Percentiles rank a stretch among this genome's conserved stretches.
phyloP scores from a whole-genome alignment of 1,140 invertebrate species.

The Drosophila fuyamai region DNA sequence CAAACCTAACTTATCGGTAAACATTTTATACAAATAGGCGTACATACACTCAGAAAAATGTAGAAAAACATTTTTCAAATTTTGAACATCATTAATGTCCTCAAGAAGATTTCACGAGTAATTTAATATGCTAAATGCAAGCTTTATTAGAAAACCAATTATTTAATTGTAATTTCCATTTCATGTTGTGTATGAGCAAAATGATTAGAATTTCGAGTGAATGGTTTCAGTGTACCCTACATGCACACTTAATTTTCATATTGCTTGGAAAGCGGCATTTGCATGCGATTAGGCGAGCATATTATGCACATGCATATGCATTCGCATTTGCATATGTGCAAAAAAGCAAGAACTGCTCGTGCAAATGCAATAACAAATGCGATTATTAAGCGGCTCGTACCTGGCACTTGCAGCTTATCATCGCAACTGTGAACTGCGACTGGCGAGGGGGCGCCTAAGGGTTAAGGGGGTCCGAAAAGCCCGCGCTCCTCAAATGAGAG shows the following conservation, averaged over 20 bases:
- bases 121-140: too few relatives aligned
- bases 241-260: neutral
- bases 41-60: neutral
- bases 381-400: constrained; percentile 27
- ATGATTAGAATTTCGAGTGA: too few relatives aligned
- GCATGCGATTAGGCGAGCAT: constrained; percentile 61
- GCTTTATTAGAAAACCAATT: too few relatives aligned
- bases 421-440: constrained; percentile 27
- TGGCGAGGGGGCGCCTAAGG: neutral
- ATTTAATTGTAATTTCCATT: too few relatives aligned
- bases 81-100: too few relatives aligned
- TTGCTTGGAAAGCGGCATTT: constrained; percentile 29
- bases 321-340: constrained; percentile 24
- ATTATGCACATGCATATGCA: constrained; percentile 43
- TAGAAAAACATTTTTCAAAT: too few relatives aligned
- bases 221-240: neutral
- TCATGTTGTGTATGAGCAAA: too few relatives aligned
- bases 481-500: constrained; percentile 12
- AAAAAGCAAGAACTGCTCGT: neutral
- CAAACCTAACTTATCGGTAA: constrained; percentile 14
- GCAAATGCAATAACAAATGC: constrained; percentile 1
- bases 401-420: constrained; percentile 32
- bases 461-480: neutral
- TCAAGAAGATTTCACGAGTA: too few relatives aligned
- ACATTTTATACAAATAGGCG: neutral